Percentiles rank a stretch among this genome's conserved stretches.
Conservation (phyloP, 2,888 invertebrate genomes). For the Uropetala carovei region DNA sequence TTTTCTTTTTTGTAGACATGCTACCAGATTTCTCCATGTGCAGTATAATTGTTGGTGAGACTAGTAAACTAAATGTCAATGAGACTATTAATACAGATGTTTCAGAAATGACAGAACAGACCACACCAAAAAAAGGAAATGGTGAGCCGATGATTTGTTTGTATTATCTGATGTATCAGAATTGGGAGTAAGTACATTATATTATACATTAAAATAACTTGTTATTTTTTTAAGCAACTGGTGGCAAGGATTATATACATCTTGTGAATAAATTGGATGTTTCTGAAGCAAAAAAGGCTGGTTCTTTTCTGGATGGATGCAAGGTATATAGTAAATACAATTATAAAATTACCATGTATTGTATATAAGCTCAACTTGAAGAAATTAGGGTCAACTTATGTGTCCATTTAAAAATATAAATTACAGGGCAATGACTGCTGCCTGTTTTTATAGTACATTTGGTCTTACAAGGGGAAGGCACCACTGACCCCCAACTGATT, state of each 20-base stretch:
- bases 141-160: neutral
- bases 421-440: neutral
- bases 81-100: slow-evolving; percentile 60
- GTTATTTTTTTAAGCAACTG: neutral
- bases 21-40: slow-evolving; percentile 76
- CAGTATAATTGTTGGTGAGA: slow-evolving; percentile 74
- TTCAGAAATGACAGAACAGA: neutral
- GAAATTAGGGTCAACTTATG: neutral
- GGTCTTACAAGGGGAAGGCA: no score
- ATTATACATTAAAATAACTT: neutral
- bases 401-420: neutral
- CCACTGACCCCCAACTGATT: no score
- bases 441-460: no score
- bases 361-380: neutral
- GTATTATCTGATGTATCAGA: neutral
- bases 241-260: slow-evolving; percentile 59
- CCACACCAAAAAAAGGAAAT: slow-evolving; percentile 51
- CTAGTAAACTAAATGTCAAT: slow-evolving; percentile 66
- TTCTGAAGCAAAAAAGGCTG: slow-evolving; percentile 83
- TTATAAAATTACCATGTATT: neutral
- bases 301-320: slow-evolving; percentile 92
- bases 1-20: slow-evolving; percentile 27
- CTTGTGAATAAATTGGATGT: slow-evolving; percentile 77
- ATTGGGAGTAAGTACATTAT: neutral
- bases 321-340: slow-evolving; percentile 75